Evolutionary conservation across 1,140 invertebrate species (phyloP), one percentile per base, ranked within the genome.

Genomic region (Teleogryllus occipitalis): DNA sequence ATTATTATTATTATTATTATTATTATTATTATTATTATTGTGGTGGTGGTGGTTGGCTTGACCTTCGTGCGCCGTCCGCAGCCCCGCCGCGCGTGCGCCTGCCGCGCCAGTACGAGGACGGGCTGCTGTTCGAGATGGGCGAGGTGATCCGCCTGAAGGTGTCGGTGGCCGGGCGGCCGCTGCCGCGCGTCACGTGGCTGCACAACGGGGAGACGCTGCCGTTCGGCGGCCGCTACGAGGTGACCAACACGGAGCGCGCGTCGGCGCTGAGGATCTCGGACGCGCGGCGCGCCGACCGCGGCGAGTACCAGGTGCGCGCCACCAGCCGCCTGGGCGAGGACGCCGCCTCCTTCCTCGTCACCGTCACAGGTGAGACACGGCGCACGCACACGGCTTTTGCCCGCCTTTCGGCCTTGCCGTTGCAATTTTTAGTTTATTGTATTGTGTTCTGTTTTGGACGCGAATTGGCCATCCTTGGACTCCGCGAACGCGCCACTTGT

Each of bases 141-240:
- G 95, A 97, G 87, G 93, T 92, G 6, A 90, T 98, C 48, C 91
- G 93, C 77, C 84, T 99, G 5, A 97, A 96, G 86, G 94, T 97
- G 74, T 94, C 95, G 4, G 91, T 97, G 79, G 95, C 94, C 48
- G 97, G 96, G 10, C 91, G 93, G 83, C 97, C 97, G 8, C 87
- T 90, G 65, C 96, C 97, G 0, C 88, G 87, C 8, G 90, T 96
- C 0, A 92, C 91, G 74, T 99, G 97, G 97, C 90, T 91, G 49
- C 94, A 97, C 83, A 93, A 98, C 83, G 94, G 94, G 18, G 92
- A 96, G 82, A 85, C 89, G 5, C 88, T 95, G 8, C 82, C 85
- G 0, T 86, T 88, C 39, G 89, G 90, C 81, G 89, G 88, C 21
- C 88, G 93, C 81, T 91, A 93, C 80, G 88, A 94, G 84, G 82